phyloP scores from a whole-genome alignment of 2,888 invertebrate species.

The Hypomecis atomaria region DNA sequence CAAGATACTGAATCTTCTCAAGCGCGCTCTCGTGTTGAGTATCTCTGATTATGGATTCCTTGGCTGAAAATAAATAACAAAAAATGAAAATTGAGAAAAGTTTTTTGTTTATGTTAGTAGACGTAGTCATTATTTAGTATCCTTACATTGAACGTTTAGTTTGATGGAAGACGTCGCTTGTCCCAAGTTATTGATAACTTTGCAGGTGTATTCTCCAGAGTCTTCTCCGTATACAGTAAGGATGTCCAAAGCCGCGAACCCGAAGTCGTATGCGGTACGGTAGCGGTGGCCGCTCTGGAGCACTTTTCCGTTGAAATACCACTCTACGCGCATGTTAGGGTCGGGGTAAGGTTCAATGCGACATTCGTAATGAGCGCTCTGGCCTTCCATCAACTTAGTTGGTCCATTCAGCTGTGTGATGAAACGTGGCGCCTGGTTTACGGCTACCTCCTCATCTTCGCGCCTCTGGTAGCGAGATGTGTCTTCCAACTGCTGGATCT shows the following conservation, averaged over 20 bases:
- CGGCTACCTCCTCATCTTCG: constrained; percentile 91
- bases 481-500: constrained; percentile 94
- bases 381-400: constrained; percentile 92
- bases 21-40: constrained; percentile 97
- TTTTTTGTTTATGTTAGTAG: background rate
- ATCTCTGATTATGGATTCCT: constrained; percentile 93
- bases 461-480: constrained; percentile 90
- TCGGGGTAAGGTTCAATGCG: constrained; percentile 97
- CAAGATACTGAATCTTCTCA: constrained; percentile 96
- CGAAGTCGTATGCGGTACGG: constrained; percentile 97
- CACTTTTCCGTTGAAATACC: constrained; percentile 97
- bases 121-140: background rate
- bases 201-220: constrained; percentile 95
- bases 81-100: background rate
- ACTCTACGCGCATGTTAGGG: constrained; percentile 94
- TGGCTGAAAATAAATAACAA: constrained; percentile 82
- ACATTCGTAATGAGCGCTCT: constrained; percentile 96
- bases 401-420: constrained; percentile 94
- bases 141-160: constrained; percentile 92
- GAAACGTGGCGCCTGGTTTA: constrained; percentile 94
- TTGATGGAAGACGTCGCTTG: constrained; percentile 92
- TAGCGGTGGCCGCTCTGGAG: constrained; percentile 95
- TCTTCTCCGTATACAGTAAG: constrained; percentile 97
- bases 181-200: constrained; percentile 93
- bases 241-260: constrained; percentile 98